phyloP scores from a whole-genome alignment of 2,888 invertebrate species.

The Diarsia brunnea region DNA sequence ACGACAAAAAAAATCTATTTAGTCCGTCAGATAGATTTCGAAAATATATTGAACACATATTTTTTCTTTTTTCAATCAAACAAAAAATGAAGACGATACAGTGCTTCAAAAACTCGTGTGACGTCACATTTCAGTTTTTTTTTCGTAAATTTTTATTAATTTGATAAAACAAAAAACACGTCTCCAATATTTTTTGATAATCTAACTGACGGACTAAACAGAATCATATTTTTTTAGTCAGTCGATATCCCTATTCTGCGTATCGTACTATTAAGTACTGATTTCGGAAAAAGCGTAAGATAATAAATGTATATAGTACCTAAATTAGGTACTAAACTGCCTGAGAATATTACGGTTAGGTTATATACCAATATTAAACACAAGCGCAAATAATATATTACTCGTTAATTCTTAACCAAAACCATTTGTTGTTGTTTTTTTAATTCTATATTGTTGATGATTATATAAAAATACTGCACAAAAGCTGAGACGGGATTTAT shows the following conservation, averaged over 20 bases:
- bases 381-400: neutral
- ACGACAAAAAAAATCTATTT: too few relatives aligned
- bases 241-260: neutral
- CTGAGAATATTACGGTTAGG: neutral
- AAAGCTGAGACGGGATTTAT: conserved; percentile 20
- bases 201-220: too few relatives aligned
- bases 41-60: too few relatives aligned
- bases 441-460: conserved; percentile 9
- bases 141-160: too few relatives aligned
- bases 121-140: too few relatives aligned
- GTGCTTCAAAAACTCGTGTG: too few relatives aligned
- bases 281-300: neutral
- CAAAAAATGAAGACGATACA: too few relatives aligned
- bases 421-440: neutral
- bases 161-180: too few relatives aligned
- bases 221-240: too few relatives aligned
- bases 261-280: conserved; percentile 14
- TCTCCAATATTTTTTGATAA: too few relatives aligned
- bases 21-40: too few relatives aligned
- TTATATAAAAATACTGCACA: conserved; percentile 2
- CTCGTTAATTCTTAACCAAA: neutral
- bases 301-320: neutral
- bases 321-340: neutral
- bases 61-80: too few relatives aligned
- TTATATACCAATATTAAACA: conserved; percentile 2